Base-by-base conservation (phyloP, 2,888 invertebrate species). In the Caenorhabditis angaria region DNA sequence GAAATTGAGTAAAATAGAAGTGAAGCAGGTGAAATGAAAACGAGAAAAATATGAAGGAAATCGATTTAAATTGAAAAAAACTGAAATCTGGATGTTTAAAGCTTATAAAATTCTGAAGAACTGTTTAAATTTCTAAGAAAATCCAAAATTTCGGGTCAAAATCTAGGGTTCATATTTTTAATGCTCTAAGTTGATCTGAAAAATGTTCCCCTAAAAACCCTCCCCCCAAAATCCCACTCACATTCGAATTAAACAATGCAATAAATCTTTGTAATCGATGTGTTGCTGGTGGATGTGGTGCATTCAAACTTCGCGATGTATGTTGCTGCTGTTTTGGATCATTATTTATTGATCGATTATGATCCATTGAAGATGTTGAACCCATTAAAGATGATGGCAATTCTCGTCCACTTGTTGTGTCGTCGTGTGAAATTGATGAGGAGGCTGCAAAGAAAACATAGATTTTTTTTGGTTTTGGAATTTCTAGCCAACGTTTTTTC, bases 261-360 rank as follows among this genome's bases (percentile, higher is more conserved):
- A 80, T 80, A 50, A 80, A 78, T 62, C 74, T 65, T 20, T 77
- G 77, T 20, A 80, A 66, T 51, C 77, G 74, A 50, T 80, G 75
- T 2, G 77, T 73, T 18, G 80, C 75, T 0, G 73, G 77, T 29
- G 76, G 76, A 25, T 77, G 77, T 18, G 74, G 76, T 20, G 76
- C 76, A 58, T 74, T 74, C 22, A 74, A 47, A 53, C 74, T 74
- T 32, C 74, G 25, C 14, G 74, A 66, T 24, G 74, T 74, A 2
- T 65, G 63, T 14, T 53, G 58, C 12, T 61, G 62, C 14, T 54
- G 55, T 24, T 35, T n/a, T 22, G 12, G 55, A 6, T 20, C 3
- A 29, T 55, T 27, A 10, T 56, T 24, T 2, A 8, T 28, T 20
- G 20, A 20, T 32, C 32, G 6, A 20, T 20, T 27, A 29, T 32